A percentile compares a stretch with the other conserved stretches of the same genome.
These are phyloP conservation scores for Cacoxenus indagator DNA, from an alignment of 2,888 invertebrate genomes.

Conservation along the genomic window DNA sequence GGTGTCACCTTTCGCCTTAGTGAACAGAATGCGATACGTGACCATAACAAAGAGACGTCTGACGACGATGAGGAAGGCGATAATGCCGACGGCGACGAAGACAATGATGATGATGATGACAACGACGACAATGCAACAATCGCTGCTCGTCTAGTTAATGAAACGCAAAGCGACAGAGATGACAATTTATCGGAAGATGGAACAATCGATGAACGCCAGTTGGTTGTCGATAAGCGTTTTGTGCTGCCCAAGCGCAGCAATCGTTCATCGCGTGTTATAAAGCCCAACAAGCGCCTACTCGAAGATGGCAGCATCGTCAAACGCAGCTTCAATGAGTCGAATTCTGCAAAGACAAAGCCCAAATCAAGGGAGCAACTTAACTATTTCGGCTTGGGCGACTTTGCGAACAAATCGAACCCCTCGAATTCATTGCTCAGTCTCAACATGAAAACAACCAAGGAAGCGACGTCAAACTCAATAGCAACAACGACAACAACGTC, in stretches of 20 bases:
- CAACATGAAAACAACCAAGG: constrained; percentile 35
- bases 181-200: constrained; percentile 37
- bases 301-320: constrained; percentile 75
- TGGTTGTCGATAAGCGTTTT: constrained; percentile 72
- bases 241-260: constrained; percentile 85
- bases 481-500: constrained; percentile 25
- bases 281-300: constrained; percentile 88
- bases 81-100: constrained; percentile 31
- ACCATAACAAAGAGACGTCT: no score
- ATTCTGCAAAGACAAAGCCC: not conserved
- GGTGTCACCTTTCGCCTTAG: constrained; percentile 56
- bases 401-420: constrained; percentile 22
- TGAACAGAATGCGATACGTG: constrained; percentile 33
- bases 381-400: constrained; percentile 56
- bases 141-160: not conserved
- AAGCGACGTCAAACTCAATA: constrained; percentile 25
- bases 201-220: constrained; percentile 45
- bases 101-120: constrained; percentile 41
- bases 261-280: constrained; percentile 88
- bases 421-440: not conserved
- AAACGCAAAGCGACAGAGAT: constrained; percentile 16
- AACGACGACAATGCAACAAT: not conserved
- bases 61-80: constrained; percentile 44
- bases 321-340: constrained; percentile 41
- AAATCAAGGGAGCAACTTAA: constrained; percentile 45